These are phyloP conservation scores for Osmerus mordax DNA, from an alignment of 2,113 vertebrate species.

Conservation along the genomic window DNA sequence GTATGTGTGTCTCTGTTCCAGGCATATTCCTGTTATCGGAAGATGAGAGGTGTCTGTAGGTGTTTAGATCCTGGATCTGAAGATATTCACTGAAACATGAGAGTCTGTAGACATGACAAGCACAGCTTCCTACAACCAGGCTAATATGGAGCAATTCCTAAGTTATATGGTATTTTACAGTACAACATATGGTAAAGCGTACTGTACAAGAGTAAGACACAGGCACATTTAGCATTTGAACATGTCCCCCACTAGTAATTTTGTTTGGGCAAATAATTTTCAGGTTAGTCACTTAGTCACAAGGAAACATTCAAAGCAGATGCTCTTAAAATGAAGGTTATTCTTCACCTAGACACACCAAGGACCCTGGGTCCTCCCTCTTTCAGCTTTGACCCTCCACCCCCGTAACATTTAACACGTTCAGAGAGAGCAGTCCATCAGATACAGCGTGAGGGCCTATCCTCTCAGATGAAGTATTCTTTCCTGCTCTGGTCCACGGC, in stretches of 20 bases:
- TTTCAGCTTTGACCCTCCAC: neutral
- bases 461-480: slow-evolving; percentile 86
- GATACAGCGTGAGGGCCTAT: neutral
- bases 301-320: neutral
- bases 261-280: neutral
- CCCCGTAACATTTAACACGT: neutral
- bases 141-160: too few relatives aligned
- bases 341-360: neutral
- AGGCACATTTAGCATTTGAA: neutral
- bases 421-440: neutral
- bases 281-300: neutral
- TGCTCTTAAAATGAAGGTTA: neutral
- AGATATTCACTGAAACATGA: too few relatives aligned
- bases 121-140: too few relatives aligned
- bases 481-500: slow-evolving; percentile 78
- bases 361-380: neutral
- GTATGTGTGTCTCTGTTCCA: neutral
- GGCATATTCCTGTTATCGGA: neutral
- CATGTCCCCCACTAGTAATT: neutral
- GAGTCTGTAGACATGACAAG: too few relatives aligned
- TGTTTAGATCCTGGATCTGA: neutral
- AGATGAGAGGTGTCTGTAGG: neutral
- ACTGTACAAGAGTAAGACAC: too few relatives aligned
- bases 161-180: too few relatives aligned
- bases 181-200: too few relatives aligned